Evolutionary conservation across 2,113 vertebrate genomes (phyloP).

Genomic region (Mus spicilegus): DNA sequence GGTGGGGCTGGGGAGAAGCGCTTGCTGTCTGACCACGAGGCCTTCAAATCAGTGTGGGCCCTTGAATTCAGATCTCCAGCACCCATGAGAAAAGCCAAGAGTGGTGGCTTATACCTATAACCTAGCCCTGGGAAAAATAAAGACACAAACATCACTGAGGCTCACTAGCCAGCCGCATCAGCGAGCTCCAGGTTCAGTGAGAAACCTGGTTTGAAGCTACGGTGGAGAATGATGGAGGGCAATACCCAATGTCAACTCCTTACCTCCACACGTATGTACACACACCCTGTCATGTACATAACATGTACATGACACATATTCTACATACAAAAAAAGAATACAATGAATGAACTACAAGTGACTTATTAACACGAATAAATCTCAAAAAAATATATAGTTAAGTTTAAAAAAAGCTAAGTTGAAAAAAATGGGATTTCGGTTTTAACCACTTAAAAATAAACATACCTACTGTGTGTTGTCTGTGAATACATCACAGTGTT

Average conservation of each 20-base stretch:
- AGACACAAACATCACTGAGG: not conserved
- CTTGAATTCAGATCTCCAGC: not conserved
- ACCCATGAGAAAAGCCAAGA: not conserved
- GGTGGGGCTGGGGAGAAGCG: not conserved
- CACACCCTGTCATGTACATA: not conserved
- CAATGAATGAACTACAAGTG: not conserved
- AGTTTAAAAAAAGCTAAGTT: not conserved
- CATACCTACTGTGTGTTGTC: not conserved
- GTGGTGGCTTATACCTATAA: not conserved
- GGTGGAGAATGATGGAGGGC: not conserved
- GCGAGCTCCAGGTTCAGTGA: not conserved
- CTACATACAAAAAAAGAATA: not conserved
- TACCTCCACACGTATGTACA: not conserved
- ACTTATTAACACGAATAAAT: not conserved
- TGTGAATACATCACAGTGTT: not conserved
- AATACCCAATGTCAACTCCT: too few species aligned
- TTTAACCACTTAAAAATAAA: not conserved
- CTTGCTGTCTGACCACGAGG: too few species aligned
- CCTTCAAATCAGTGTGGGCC: not conserved
- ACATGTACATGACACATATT: not conserved
- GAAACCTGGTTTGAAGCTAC: not conserved
- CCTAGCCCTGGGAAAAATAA: not conserved
- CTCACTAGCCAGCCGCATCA: not conserved
- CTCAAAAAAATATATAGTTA: not conserved
- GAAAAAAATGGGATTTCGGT: not conserved